These are phyloP conservation scores for Callyntrura sp. DNA, from an alignment of 2,888 invertebrate genomes.

Conservation along the genomic window DNA sequence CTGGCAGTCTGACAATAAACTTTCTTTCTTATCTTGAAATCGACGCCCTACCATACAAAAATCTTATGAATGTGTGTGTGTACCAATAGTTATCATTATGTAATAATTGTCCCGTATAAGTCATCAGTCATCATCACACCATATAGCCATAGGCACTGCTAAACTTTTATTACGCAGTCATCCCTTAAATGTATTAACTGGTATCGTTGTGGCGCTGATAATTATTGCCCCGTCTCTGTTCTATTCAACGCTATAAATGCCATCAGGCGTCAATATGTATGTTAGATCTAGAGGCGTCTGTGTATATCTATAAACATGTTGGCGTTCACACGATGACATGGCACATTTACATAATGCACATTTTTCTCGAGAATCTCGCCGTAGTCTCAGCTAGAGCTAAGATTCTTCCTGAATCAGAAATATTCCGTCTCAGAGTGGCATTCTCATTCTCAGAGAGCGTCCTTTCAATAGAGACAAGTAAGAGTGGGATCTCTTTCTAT, in stretches of 20 bases:
- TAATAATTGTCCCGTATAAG: background rate
- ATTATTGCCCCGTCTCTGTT: too few relatives aligned
- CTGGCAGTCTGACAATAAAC: constrained; percentile 5
- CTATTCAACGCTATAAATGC: background rate
- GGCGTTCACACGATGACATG: background rate
- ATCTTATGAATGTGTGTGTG: background rate
- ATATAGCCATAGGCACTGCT: constrained; percentile 11
- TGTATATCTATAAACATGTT: background rate
- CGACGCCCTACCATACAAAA: background rate
- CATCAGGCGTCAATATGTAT: background rate
- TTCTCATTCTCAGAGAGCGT: constrained; percentile 11
- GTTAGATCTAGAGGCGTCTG: background rate
- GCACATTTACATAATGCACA: constrained; percentile 11
- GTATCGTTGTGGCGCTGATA: too few relatives aligned
- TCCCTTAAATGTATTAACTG: too few relatives aligned
- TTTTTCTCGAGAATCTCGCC: background rate
- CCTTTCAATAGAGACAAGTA: constrained; percentile 41
- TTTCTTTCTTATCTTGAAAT: background rate
- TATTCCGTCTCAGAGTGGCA: constrained; percentile 14
- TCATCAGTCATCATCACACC: background rate
- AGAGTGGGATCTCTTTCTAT: constrained; percentile 58
- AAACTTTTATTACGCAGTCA: background rate
- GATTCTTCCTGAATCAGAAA: constrained; percentile 20
- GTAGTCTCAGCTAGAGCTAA: background rate
- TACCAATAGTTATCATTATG: constrained; percentile 19